These are phyloP conservation scores for Drosophila mauritiana DNA, from an alignment of 1,140 invertebrate species.

Conservation along the genomic window DNA sequence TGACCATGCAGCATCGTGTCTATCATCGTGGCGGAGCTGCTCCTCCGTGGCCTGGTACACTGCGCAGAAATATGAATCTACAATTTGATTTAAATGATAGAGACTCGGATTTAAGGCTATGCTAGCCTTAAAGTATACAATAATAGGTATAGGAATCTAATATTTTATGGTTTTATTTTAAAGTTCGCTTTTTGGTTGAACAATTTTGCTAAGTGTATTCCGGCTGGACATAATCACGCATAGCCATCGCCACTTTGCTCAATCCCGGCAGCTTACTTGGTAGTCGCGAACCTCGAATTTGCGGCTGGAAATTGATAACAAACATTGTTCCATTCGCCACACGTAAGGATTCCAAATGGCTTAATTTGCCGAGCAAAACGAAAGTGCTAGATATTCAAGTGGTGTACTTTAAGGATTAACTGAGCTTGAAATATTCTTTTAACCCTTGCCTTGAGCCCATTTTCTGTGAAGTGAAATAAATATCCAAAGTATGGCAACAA, in stretches of 20 bases:
- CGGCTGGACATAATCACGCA: slow-evolving; percentile 51
- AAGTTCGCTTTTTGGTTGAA: neutral
- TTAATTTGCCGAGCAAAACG: slow-evolving; percentile 31
- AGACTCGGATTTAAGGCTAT: too few relatives aligned
- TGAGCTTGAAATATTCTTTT: neutral
- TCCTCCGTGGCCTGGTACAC: neutral
- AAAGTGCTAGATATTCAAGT: slow-evolving; percentile 1
- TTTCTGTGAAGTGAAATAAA: neutral
- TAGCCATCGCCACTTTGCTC: slow-evolving; percentile 61
- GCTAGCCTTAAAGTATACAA: neutral
- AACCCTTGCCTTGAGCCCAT: neutral
- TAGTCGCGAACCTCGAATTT: slow-evolving; percentile 23
- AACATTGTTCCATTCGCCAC: slow-evolving; percentile 31
- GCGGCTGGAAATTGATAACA: slow-evolving; percentile 69
- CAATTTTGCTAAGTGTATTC: neutral
- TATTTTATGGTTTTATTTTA: too few relatives aligned
- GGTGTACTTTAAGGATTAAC: neutral
- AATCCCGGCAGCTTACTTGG: slow-evolving; percentile 63
- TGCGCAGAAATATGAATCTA: neutral
- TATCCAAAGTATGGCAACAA: neutral
- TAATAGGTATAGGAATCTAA: neutral
- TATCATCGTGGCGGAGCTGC: slow-evolving; percentile 27
- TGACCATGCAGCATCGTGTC: slow-evolving; percentile 62
- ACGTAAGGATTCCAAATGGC: slow-evolving; percentile 59
- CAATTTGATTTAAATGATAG: neutral